These are phyloP conservation scores for Calliopum simillimum DNA, from an alignment of 2,888 invertebrate genomes.

Conservation along the genomic window DNA sequence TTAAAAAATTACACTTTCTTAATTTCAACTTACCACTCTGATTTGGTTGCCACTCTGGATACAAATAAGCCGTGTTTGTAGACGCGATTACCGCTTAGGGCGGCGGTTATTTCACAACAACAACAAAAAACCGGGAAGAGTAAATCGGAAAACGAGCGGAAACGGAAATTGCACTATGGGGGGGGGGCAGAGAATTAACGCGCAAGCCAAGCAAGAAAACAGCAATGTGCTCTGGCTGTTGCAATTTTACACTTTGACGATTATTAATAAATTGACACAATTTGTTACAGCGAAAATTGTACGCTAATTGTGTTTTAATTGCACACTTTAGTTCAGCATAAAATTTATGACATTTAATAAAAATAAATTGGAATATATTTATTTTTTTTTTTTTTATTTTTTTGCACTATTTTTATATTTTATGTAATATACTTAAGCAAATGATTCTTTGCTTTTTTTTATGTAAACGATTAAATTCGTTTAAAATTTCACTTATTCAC, in stretches of 20 bases:
- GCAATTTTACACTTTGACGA: no score
- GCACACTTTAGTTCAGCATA: no score
- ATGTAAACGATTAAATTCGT: not conserved
- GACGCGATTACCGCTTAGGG: constrained; percentile 12
- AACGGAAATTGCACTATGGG: constrained; percentile 1
- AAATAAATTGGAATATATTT: not conserved
- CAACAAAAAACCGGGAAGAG: constrained; percentile 6
- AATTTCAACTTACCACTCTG: constrained; percentile 43
- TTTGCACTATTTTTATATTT: constrained; percentile 5
- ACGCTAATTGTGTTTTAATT: no score
- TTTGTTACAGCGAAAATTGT: no score
- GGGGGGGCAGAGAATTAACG: not conserved
- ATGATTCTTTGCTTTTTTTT: not conserved
- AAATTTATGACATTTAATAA: no score
- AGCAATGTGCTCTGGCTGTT: not conserved
- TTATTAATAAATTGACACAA: no score
- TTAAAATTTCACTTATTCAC: constrained; percentile 10
- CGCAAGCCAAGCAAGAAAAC: constrained; percentile 4
- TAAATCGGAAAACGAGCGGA: constrained; percentile 8
- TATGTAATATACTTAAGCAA: not conserved
- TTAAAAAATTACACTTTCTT: no score
- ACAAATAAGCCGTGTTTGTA: constrained; percentile 47
- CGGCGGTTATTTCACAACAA: constrained; percentile 14
- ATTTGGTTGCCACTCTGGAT: constrained; percentile 47
- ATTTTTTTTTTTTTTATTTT: constrained; percentile 10